Conservation (phyloP, 2,113 vertebrate genomes). For the Odontophorus gujanensis region DNA sequence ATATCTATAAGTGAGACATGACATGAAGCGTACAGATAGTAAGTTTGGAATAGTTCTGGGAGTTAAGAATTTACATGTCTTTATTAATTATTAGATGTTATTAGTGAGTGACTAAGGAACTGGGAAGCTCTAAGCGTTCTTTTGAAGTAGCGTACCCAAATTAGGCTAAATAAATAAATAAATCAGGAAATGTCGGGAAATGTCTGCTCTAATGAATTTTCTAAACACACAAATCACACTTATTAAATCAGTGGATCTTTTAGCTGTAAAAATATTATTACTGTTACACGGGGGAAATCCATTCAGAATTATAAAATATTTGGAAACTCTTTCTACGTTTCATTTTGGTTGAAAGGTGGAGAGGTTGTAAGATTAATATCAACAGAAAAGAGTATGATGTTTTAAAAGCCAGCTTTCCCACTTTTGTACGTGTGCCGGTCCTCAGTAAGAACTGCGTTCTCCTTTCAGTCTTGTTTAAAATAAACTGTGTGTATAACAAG, state of each 20-base stretch:
- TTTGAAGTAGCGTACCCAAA: constrained; percentile 79
- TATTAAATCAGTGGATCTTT: constrained; percentile 72
- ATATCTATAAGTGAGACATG: constrained; percentile 74
- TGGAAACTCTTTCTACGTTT: constrained; percentile 46
- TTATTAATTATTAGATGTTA: constrained; percentile 80
- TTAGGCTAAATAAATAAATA: constrained; percentile 79
- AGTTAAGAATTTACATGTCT: constrained; percentile 79
- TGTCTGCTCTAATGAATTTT: constrained; percentile 72
- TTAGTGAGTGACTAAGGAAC: constrained; percentile 78
- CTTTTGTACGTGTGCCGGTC: constrained; percentile 13
- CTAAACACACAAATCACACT: constrained; percentile 70
- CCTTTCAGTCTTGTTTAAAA: constrained; percentile 56
- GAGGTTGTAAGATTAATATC: background rate
- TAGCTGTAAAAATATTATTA: constrained; percentile 72
- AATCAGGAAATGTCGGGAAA: constrained; percentile 39
- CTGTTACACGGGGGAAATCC: constrained; percentile 57
- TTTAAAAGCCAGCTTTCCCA: background rate
- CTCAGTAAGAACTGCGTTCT: constrained; percentile 27
- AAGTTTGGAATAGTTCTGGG: constrained; percentile 78
- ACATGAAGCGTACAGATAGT: constrained; percentile 70
- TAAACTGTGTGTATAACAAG: constrained; percentile 45
- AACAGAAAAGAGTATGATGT: background rate
- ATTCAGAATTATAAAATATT: constrained; percentile 54
- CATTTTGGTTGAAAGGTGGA: background rate
- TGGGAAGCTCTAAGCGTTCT: constrained; percentile 77